Conservation (phyloP, 2,888 invertebrate species). For the Cheilosia scutellata region DNA sequence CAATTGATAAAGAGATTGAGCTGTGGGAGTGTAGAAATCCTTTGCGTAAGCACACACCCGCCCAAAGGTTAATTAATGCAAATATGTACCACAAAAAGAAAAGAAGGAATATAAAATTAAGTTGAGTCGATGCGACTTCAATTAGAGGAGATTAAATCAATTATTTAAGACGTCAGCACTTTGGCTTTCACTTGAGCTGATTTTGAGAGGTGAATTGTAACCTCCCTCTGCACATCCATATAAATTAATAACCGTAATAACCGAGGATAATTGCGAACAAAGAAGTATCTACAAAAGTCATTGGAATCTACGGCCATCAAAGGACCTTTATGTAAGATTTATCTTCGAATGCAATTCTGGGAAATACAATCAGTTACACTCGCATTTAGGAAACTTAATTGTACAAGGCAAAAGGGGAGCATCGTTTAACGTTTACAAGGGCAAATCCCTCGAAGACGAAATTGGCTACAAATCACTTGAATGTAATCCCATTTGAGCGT, state of each 20-base stretch:
- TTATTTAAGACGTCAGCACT: constrained; percentile 7
- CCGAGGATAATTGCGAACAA: constrained; percentile 51
- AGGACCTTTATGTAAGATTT: constrained; percentile 22
- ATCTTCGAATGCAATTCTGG: constrained; percentile 30
- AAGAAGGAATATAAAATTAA: constrained; percentile 48
- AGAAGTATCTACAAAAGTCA: constrained; percentile 24
- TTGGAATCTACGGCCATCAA: constrained; percentile 54
- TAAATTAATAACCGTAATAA: constrained; percentile 57
- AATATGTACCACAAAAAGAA: constrained; percentile 47
- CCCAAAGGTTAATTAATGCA: constrained; percentile 75
- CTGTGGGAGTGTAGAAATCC: neutral
- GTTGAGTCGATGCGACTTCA: constrained; percentile 49
- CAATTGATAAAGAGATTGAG: constrained; percentile 65
- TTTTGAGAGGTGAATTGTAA: too few relatives aligned
- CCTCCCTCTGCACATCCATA: neutral
- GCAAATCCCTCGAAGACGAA: constrained; percentile 55
- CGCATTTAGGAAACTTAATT: constrained; percentile 9
- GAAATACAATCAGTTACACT: constrained; percentile 53
- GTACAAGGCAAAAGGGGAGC: constrained; percentile 27
- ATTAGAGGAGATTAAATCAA: constrained; percentile 52
- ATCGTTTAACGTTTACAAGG: constrained; percentile 22
- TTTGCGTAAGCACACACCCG: neutral
- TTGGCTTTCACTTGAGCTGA: neutral
- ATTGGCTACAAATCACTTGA: constrained; percentile 71
- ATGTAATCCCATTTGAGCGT: constrained; percentile 68